A percentile compares a stretch with the other conserved stretches of the same genome.
Evolutionary conservation across 2,888 invertebrate species (phyloP).

Genomic region (Archips xylosteana): DNA sequence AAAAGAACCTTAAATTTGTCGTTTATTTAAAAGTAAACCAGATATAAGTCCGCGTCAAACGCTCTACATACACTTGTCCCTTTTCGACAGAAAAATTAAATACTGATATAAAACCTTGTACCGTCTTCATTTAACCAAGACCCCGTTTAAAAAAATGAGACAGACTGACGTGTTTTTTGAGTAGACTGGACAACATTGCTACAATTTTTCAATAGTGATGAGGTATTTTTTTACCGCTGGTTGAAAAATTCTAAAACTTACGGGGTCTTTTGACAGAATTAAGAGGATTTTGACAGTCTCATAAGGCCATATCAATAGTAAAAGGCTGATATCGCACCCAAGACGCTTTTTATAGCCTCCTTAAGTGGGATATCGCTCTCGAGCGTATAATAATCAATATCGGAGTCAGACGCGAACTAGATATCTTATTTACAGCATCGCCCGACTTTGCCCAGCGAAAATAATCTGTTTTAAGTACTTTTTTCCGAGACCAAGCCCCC

Average conservation of each 20-base stretch:
- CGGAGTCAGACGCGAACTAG: neutral
- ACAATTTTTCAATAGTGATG: too few species aligned
- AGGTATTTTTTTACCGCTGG: neutral
- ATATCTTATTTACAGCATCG: constrained; percentile 20
- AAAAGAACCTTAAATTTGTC: constrained; percentile 17
- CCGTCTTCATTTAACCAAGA: too few species aligned
- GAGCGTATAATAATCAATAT: neutral
- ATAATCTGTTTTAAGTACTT: constrained; percentile 33
- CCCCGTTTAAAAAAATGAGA: too few species aligned
- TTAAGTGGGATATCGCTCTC: neutral
- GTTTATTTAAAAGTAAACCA: constrained; percentile 18
- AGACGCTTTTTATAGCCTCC: neutral
- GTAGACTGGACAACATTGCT: too few species aligned
- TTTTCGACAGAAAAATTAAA: neutral
- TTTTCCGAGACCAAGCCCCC: constrained; percentile 64
- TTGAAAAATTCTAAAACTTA: neutral
- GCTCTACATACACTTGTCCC: neutral
- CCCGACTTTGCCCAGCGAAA: constrained; percentile 37
- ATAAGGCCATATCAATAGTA: neutral
- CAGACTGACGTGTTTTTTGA: too few species aligned
- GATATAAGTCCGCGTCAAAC: constrained; percentile 16
- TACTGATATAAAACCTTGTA: neutral
- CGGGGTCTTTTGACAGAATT: neutral
- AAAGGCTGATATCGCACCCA: neutral
- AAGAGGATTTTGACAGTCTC: neutral